Base-by-base conservation (phyloP, 2,113 vertebrate genomes). In the Ameiurus melas region DNA sequence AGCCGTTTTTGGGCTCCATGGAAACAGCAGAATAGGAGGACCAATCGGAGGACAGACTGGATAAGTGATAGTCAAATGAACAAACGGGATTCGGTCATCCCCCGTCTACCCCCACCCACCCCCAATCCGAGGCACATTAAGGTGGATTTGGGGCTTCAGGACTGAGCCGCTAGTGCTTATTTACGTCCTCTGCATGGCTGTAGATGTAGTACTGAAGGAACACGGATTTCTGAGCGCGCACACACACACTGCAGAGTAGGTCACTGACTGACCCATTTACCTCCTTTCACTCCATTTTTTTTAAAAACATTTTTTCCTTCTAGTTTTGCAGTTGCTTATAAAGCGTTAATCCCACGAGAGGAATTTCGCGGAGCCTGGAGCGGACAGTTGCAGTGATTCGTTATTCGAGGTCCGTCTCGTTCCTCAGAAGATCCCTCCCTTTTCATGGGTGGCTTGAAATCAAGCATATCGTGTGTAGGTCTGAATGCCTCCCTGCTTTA, bases 1-100 rank as follows among this genome's bases (percentile, higher is more conserved):
- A 88, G 68, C 73, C 81, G 57, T 86, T 90, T 92, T 83, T 89
- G 82, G 91, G 86, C 92, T 93, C 91, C 92, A 92, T 93, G 91
- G 92, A 91, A 91, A 92, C 92, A 92, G 92, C 85, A 85, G 89
- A 91, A 89, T 90, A 83, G 83, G 20, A 55, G n/a, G 80, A 85
- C 92, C 92, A 92, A 92, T 92, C 53, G 78, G 87, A 92, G 39
- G 12, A 62, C 78, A 84, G 90, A 85, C 66, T 64, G 71, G 84
- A 66, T 36, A 53, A 83, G 86, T 77, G 89, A 83, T 87, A 88
- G 90, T 90, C 89, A 88, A 91, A 91, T 92, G 86, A 90, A 85
- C 68, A 75, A 20, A n/a, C 79, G 55, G 60, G 71, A 90, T 71
- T 77, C 36, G 33, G 60, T 71, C 57, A 64, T 60, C 57, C 68